A percentile compares a stretch with the other conserved stretches of the same genome.
Evolutionary conservation across 2,113 vertebrate species (phyloP).

Genomic region (Cebus imitator): DNA sequence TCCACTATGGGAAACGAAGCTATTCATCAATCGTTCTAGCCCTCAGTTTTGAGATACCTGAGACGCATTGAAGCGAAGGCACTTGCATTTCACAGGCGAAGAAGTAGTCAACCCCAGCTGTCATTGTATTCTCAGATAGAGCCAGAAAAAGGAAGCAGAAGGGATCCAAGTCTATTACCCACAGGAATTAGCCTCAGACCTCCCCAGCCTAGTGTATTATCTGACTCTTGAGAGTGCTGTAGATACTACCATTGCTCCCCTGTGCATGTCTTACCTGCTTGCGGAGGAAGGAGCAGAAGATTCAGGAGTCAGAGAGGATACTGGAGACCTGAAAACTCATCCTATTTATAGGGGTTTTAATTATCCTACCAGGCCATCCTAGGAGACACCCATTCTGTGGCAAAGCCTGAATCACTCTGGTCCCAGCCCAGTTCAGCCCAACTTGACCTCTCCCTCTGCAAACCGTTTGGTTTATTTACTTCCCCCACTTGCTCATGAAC

Average conservation of each 20-base stretch:
- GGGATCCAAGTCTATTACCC: background rate
- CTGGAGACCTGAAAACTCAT: background rate
- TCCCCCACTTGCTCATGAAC: slow-evolving; percentile 65
- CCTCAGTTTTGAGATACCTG: background rate
- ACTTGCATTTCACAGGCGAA: background rate
- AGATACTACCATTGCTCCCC: background rate
- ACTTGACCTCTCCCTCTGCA: slow-evolving; percentile 43
- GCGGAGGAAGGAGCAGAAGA: slow-evolving; percentile 29
- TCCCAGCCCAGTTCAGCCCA: slow-evolving; percentile 2
- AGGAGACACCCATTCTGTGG: slow-evolving; percentile 71
- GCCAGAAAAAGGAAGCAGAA: background rate
- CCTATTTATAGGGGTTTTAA: slow-evolving; percentile 71
- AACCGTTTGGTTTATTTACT: slow-evolving; percentile 63
- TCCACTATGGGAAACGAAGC: background rate
- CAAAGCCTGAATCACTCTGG: slow-evolving; percentile 43
- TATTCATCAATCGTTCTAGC: background rate
- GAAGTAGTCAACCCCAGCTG: background rate
- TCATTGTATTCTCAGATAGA: background rate
- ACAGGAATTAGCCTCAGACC: background rate
- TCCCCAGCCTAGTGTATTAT: background rate
- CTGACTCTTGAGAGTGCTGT: background rate
- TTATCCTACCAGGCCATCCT: slow-evolving; percentile 28
- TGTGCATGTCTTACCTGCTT: slow-evolving; percentile 62
- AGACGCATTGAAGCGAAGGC: background rate
- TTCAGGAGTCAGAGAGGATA: slow-evolving; percentile 39